Evolutionary conservation across 1,140 invertebrate species (phyloP), one percentile per base, ranked within the genome.

Genomic region (Diachasmimorpha longicaudata): DNA sequence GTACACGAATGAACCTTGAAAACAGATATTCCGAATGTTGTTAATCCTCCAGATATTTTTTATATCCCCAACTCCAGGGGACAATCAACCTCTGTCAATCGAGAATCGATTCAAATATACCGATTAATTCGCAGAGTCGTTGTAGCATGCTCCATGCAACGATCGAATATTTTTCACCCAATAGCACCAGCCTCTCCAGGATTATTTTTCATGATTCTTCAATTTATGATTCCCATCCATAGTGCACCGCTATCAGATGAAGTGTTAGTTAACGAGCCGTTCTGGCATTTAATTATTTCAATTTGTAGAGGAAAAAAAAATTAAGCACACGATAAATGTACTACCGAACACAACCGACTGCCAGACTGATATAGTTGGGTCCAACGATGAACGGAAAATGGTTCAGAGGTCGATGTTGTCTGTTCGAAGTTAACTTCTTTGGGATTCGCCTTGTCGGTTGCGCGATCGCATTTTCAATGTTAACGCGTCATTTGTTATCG

Each of bases 381-480:
- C 75, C 74, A 75, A 79, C 70, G 71, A 75, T 76, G 77, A 78
- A 81, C 81, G 82, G 80, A 84, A 80, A 81, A 80, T 72, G 69
- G 84, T 85, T 85, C 85, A 84, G 81, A 81, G 85, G 85, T 87
- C 84, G 78, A 70, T 63, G 66, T 31, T 31, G 31, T 58, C 25
- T 75, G 55, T 39, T 44, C 14, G 46, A 58, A 70, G 58, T n/a
- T 63, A 63, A 63, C 19, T 63, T 63, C 21, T 23, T 23, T 63
- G 3, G 23, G 23, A 25, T 63, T 63, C 58, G 58, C 11, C 58
- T 25, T 25, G 4, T 6, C 23, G 21, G 58, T 63, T 23, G 58
- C 58, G 58, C 58, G 19, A 63, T 63, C 23, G 58, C 58, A 31
- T 31, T 31, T 63, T 31, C 58, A 63, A 23, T 19, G 21, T 63